A percentile compares a stretch with the other conserved stretches of the same genome.
phyloP scores from a whole-genome alignment of 1,140 invertebrate species.

The Leptonema lineaticorne region DNA sequence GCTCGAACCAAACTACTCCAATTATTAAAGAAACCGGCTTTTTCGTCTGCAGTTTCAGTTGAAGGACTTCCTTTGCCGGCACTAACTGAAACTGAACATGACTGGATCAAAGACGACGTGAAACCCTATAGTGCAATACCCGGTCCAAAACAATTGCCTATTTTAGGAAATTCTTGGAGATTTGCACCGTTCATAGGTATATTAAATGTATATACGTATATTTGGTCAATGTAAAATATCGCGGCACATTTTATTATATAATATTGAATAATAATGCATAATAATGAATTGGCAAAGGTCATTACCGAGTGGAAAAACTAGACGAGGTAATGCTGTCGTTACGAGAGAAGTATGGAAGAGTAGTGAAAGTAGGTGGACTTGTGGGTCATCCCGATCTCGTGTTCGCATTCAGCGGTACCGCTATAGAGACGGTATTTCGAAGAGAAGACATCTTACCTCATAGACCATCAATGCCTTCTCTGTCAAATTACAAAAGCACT shows the following conservation, averaged over 20 bases:
- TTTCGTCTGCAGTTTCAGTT: constrained; percentile 27
- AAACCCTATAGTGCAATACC: constrained; percentile 71
- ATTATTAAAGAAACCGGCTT: constrained; percentile 10
- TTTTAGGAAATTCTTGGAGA: constrained; percentile 69
- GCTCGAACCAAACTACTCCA: constrained; percentile 5
- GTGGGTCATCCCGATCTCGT: constrained; percentile 77
- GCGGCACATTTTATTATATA: neutral
- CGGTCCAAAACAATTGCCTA: constrained; percentile 71
- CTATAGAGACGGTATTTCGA: constrained; percentile 73
- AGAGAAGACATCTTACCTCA: constrained; percentile 75
- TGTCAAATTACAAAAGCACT: constrained; percentile 75
- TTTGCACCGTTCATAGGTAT: constrained; percentile 60
- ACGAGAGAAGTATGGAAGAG: constrained; percentile 63
- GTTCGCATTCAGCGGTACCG: constrained; percentile 75
- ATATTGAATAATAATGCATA: neutral
- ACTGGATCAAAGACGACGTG: constrained; percentile 40
- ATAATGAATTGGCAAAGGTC: constrained; percentile 52
- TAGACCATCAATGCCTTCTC: constrained; percentile 75
- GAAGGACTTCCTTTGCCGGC: neutral
- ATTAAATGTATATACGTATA: constrained; percentile 15
- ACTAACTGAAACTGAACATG: neutral
- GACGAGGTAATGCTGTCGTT: constrained; percentile 65
- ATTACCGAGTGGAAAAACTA: constrained; percentile 65
- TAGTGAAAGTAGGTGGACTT: constrained; percentile 72
- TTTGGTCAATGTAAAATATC: neutral